Conservation (phyloP, 1,140 invertebrate species). For the Drosophila burlai region DNA sequence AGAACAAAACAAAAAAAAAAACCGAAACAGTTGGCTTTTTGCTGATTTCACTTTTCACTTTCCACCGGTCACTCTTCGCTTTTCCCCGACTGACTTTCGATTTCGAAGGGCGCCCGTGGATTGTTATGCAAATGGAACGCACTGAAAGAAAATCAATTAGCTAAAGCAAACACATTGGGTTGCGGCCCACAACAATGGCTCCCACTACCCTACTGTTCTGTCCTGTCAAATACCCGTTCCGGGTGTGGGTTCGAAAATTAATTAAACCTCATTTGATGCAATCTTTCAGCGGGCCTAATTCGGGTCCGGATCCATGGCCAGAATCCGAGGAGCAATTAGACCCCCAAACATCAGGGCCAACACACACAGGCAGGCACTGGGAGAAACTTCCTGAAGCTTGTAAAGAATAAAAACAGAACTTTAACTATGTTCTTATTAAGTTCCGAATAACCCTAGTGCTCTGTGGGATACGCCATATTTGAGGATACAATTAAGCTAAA, state of each 20-base stretch:
- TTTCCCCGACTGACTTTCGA: slow-evolving; percentile 13
- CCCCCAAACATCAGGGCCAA: slow-evolving; percentile 51
- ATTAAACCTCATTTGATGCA: slow-evolving; percentile 76
- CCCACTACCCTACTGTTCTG: not conserved
- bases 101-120: slow-evolving; percentile 35
- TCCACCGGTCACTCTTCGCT: slow-evolving; percentile 13
- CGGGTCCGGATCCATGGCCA: slow-evolving; percentile 19
- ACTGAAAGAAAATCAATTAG: slow-evolving; percentile 83
- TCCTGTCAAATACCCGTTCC: slow-evolving; percentile 46
- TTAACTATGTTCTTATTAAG: not conserved
- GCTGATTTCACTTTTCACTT: slow-evolving; percentile 44
- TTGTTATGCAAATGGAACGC: slow-evolving; percentile 75
- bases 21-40: slow-evolving; percentile 21
- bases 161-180: slow-evolving; percentile 67
- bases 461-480: no score
- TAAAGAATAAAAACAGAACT: not conserved
- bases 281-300: slow-evolving; percentile 55
- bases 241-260: slow-evolving; percentile 62
- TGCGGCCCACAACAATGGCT: slow-evolving; percentile 42
- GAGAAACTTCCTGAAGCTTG: not conserved
- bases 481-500: no score
- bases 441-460: no score
- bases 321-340: slow-evolving; percentile 64
- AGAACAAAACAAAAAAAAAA: slow-evolving; percentile 17
- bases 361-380: slow-evolving; percentile 12